These are phyloP conservation scores for Steinernema feltiae DNA, from an alignment of 1,140 invertebrate species.

Conservation along the genomic window DNA sequence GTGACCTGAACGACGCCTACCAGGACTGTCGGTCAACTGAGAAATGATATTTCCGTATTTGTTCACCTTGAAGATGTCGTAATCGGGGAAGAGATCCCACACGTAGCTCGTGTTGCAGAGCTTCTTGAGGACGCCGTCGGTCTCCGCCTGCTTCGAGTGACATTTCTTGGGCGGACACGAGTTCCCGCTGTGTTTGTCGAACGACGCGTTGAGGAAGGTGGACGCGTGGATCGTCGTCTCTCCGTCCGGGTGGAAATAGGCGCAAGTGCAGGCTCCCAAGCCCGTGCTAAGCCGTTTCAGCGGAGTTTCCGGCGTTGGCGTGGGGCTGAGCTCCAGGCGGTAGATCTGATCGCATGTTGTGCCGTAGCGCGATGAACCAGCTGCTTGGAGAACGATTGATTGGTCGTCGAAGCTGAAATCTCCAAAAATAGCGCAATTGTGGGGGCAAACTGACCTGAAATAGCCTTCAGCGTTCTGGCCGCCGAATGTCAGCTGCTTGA, in stretches of 20 bases:
- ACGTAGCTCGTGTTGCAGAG: constrained; percentile 25
- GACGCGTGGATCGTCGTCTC: constrained; percentile 37
- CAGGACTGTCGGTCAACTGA: constrained; percentile 37
- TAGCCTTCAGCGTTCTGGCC: constrained; percentile 47
- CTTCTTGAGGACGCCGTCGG: constrained; percentile 19
- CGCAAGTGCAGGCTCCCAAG: constrained; percentile 39
- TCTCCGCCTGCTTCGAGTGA: constrained; percentile 1
- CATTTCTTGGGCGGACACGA: constrained; percentile 44
- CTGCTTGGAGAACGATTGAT: constrained; percentile 40
- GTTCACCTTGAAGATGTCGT: constrained; percentile 45
- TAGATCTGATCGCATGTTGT: constrained; percentile 49
- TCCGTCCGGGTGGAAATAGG: constrained; percentile 40
- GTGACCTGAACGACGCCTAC: background rate
- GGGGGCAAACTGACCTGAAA: constrained; percentile 23
- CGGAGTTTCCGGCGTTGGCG: constrained; percentile 18
- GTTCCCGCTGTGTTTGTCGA: constrained; percentile 17
- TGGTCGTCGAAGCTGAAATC: constrained; percentile 39
- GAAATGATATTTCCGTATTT: constrained; percentile 40
- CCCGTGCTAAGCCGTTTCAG: constrained; percentile 38
- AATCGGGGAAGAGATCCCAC: constrained; percentile 45
- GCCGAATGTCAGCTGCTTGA: constrained; percentile 45
- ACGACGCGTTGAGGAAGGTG: constrained; percentile 35
- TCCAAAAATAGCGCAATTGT: background rate
- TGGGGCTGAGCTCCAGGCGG: constrained; percentile 38
- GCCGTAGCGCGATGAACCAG: constrained; percentile 30